Conservation (phyloP, 2,113 vertebrate species). For the Todiramphus saurophagus region DNA sequence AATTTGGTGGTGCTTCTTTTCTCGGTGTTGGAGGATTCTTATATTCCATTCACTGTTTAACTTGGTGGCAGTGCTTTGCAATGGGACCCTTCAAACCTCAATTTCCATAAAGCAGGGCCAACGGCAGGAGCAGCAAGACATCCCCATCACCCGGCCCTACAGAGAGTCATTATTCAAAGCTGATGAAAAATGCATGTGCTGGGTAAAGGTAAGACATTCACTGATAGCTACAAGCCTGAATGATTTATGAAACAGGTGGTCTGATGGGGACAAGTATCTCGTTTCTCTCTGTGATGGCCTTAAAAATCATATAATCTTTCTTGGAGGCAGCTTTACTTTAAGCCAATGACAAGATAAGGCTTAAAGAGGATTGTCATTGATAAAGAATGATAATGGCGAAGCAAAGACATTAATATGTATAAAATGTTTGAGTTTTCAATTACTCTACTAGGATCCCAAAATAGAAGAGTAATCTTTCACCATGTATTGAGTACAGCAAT, state of each 20-base stretch:
- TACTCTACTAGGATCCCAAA: background rate
- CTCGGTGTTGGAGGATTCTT: background rate
- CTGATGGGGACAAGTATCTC: conserved; percentile 26
- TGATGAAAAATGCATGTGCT: conserved; percentile 64
- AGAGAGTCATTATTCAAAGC: conserved; percentile 9
- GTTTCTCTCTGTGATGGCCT: conserved; percentile 29
- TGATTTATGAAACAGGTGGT: conserved; percentile 62
- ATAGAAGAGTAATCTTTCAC: background rate
- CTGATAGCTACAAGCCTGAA: conserved; percentile 41
- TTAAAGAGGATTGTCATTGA: background rate
- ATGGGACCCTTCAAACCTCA: background rate
- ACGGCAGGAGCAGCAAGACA: background rate
- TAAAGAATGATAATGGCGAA: background rate
- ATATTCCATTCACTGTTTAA: background rate
- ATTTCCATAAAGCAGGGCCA: background rate
- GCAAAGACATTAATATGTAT: background rate
- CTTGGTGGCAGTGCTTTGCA: background rate
- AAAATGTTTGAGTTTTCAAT: background rate
- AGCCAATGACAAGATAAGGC: background rate
- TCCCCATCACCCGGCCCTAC: background rate
- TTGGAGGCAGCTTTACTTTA: background rate
- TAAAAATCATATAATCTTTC: conserved; percentile 14
- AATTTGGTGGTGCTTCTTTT: background rate
- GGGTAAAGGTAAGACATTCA: background rate
- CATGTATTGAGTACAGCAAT: background rate